Evolutionary conservation across 2,797 vertebrate species (phyloP), one percentile per base, ranked within the genome.

Genomic region (Cottoperca gobio): DNA sequence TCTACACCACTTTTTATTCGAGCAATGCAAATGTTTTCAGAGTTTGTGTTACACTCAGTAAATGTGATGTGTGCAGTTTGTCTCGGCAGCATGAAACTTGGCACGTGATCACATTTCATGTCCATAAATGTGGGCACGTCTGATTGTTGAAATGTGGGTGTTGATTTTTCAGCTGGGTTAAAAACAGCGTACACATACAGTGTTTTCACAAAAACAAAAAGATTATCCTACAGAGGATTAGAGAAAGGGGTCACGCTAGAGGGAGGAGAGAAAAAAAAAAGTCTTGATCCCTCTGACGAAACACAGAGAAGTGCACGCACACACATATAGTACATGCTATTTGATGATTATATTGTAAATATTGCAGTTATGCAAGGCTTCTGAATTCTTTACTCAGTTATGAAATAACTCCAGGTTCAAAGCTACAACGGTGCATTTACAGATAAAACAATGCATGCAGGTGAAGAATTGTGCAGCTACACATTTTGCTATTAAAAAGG

Each of bases 221-320:
- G 93, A 94, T 93, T 91, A 92, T 92, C 88, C 86, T 64, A 77
- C 76, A 55, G 66, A 64, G 88, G 92, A 92, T 93, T 91, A 93
- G 86, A 82, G 86, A 88, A 91, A 86, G 86, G 85, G 86, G 90
- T 90, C 89, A 91, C n/a, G 31, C 74, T 57, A 57, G 67, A 60
- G 48, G 53, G 59, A 45, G 42, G 19, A 4, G 54, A 61, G 26
- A 40, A 21, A 19, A 8, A 2, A 42, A 50, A 64, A 78, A 79
- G 70, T 70, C 65, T 81, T 82, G 79, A 88, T 86, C 83, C 84
- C 63, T 82, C 66, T 58, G 70, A 76, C 81, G 70, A 81, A 86
- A 83, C 59, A 67, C 65, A 71, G 63, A 40, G 49, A 75, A 71
- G 57, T 54, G 58, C 62, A 70, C 70, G 64, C 77, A 46, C 14